A percentile compares a stretch with the other conserved stretches of the same genome.
Evolutionary conservation across 2,113 vertebrate genomes (phyloP).

Genomic region (Tringa solitaria): DNA sequence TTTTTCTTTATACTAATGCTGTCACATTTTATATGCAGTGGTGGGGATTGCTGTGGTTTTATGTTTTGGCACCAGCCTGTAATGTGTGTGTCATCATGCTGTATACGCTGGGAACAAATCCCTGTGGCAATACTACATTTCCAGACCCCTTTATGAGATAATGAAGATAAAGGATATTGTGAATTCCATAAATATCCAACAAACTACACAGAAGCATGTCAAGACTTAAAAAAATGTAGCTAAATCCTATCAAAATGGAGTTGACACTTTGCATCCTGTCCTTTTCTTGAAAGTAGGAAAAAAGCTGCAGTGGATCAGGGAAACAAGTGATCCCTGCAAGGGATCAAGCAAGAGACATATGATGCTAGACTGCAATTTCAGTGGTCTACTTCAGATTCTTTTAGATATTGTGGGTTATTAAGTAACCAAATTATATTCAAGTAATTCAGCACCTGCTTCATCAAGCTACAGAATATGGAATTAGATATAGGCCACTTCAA

Average conservation of each 20-base stretch:
- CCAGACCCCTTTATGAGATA: background rate
- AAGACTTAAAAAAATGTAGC: background rate
- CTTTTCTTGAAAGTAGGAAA: background rate
- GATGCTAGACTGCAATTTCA: background rate
- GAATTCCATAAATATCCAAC: background rate
- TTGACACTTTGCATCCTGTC: background rate
- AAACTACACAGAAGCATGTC: background rate
- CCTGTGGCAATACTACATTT: background rate
- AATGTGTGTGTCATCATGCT: background rate
- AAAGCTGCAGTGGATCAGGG: background rate
- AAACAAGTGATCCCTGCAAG: background rate
- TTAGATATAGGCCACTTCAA: slow-evolving; percentile 71
- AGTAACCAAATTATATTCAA: slow-evolving; percentile 72
- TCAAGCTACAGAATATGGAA: slow-evolving; percentile 73
- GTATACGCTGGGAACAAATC: background rate
- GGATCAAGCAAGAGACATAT: background rate
- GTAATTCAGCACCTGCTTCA: slow-evolving; percentile 77
- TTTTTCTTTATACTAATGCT: slow-evolving; percentile 13
- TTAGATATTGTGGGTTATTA: slow-evolving; percentile 51
- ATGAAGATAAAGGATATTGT: background rate
- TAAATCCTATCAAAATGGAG: background rate
- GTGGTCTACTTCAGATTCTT: slow-evolving; percentile 16
- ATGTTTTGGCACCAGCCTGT: background rate
- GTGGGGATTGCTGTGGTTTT: slow-evolving; percentile 13
- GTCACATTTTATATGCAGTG: slow-evolving; percentile 18